A percentile compares a stretch with the other conserved stretches of the same genome.
phyloP scores from a whole-genome alignment of 2,797 vertebrate species.

The Sciaenops ocellatus region DNA sequence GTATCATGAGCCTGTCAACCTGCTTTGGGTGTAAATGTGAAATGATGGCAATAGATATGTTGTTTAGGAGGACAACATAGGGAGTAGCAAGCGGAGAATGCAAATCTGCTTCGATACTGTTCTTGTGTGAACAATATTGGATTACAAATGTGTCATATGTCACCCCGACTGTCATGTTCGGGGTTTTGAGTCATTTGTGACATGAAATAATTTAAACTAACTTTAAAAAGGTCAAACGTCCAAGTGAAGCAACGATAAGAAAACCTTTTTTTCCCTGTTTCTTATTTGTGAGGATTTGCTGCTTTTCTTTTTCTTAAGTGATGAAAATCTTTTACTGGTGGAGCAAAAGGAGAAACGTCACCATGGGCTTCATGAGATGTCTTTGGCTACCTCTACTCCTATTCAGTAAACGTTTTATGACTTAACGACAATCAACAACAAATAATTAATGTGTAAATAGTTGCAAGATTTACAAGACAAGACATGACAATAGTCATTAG shows the following conservation, averaged over 20 bases:
- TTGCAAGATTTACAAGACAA: no score
- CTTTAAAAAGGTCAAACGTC: neutral
- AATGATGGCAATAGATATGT: slow-evolving; percentile 2
- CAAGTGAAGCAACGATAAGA: neutral
- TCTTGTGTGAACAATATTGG: neutral
- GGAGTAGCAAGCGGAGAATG: neutral
- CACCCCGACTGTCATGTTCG: neutral
- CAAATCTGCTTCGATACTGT: neutral
- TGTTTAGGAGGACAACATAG: neutral
- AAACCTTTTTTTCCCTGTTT: neutral
- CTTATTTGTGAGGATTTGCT: neutral
- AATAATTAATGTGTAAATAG: neutral
- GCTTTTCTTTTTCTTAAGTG: no score
- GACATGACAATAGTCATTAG: neutral
- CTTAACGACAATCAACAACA: neutral
- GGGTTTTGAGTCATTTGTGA: neutral
- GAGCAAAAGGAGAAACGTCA: neutral
- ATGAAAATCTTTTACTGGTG: neutral
- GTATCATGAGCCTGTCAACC: slow-evolving; percentile 23
- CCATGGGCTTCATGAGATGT: neutral
- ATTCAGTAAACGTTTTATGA: neutral
- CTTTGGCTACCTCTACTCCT: no score
- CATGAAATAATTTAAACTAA: neutral
- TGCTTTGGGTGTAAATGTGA: slow-evolving; percentile 56
- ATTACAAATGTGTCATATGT: neutral